Percentiles rank a stretch among this genome's conserved stretches.
Evolutionary conservation across 2,888 invertebrate genomes (phyloP).

Genomic region (Amiota communis): DNA sequence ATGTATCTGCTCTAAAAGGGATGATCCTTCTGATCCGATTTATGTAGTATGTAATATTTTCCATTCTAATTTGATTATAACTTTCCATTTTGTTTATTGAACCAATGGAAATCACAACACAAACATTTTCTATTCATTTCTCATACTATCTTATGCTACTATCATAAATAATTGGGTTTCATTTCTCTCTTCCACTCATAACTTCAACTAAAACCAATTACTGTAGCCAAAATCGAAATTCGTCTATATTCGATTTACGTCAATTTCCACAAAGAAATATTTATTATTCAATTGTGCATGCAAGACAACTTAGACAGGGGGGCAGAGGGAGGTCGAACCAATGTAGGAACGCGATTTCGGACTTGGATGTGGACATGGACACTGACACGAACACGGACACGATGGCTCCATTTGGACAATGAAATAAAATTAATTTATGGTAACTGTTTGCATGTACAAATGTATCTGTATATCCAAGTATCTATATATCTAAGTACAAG

Average conservation of each 20-base stretch:
- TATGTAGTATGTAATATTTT: too few species aligned
- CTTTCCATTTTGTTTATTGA: too few species aligned
- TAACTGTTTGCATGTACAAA: conserved; percentile 54
- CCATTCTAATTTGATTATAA: too few species aligned
- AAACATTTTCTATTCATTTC: too few species aligned
- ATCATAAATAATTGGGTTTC: too few species aligned
- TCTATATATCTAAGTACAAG: background rate
- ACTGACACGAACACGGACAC: conserved; percentile 28
- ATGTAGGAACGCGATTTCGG: conserved; percentile 58
- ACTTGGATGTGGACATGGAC: background rate
- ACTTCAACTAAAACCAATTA: conserved; percentile 15
- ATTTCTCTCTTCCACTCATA: background rate
- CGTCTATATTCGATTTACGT: conserved; percentile 53
- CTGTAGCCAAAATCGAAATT: conserved; percentile 18
- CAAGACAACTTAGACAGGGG: conserved; percentile 31
- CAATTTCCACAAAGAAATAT: conserved; percentile 50
- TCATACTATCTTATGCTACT: too few species aligned
- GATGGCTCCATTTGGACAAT: conserved; percentile 49
- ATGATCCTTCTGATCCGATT: background rate
- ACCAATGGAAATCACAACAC: too few species aligned
- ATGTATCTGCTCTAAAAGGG: background rate
- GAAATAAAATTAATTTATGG: conserved; percentile 68
- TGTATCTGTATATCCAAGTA: too few species aligned
- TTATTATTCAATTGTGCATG: conserved; percentile 20
- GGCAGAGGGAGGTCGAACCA: background rate